A percentile compares a stretch with the other conserved stretches of the same genome.
Evolutionary conservation across 2,888 invertebrate genomes (phyloP).

Genomic region (Plusia festucae): DNA sequence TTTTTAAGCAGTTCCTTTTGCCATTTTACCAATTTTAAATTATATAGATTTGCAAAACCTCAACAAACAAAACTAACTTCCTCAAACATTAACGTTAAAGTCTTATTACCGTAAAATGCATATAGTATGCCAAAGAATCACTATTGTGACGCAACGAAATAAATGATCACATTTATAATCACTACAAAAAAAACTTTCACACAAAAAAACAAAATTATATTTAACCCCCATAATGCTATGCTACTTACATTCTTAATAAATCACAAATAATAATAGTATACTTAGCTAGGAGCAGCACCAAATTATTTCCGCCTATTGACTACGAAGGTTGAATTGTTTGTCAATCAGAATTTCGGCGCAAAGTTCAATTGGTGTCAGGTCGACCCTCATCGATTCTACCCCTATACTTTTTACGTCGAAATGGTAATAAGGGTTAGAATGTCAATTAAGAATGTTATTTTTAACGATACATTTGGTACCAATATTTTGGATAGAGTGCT

Average conservation of each 20-base stretch:
- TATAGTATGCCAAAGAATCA: too few relatives aligned
- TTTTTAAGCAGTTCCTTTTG: too few relatives aligned
- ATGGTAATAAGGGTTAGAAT: conserved; percentile 46
- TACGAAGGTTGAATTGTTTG: conserved; percentile 34
- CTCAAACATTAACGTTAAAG: too few relatives aligned
- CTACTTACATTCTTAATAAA: conserved; percentile 14
- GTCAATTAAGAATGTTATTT: conserved; percentile 49
- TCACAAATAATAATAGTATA: conserved; percentile 26
- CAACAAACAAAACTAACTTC: too few relatives aligned
- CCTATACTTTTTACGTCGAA: conserved; percentile 39
- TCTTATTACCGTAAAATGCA: too few relatives aligned
- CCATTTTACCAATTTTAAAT: too few relatives aligned
- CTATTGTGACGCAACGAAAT: too few relatives aligned
- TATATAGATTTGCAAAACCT: too few relatives aligned
- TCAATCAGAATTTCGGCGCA: conserved; percentile 32
- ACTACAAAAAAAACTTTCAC: too few relatives aligned
- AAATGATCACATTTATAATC: too few relatives aligned
- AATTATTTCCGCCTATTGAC: conserved; percentile 59
- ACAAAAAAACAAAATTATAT: background rate
- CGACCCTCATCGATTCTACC: conserved; percentile 50
- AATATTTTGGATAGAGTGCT: too few relatives aligned
- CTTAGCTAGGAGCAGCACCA: conserved; percentile 20
- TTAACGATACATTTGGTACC: conserved; percentile 1
- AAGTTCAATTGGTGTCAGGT: conserved; percentile 66
- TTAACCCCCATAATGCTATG: conserved; percentile 1